Conservation (phyloP, 2,888 invertebrate genomes). For the Agrilus biguttatus region DNA sequence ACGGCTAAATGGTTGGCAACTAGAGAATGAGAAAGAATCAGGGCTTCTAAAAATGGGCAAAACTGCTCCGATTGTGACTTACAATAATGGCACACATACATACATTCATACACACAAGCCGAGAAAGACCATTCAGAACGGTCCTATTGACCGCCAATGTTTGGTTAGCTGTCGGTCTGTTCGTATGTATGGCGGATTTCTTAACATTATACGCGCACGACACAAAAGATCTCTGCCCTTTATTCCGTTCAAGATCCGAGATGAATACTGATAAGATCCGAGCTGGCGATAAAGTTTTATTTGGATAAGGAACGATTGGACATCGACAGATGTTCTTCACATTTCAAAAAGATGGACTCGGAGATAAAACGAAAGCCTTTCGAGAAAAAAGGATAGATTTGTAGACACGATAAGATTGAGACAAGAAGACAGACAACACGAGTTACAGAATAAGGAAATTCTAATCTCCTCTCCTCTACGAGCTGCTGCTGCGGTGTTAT, state of each 20-base stretch:
- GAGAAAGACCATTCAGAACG: constrained; percentile 28
- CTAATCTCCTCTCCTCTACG: too few relatives aligned
- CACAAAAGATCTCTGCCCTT: constrained; percentile 21
- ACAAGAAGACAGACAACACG: too few relatives aligned
- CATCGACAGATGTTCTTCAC: constrained; percentile 11
- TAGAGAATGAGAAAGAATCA: constrained; percentile 22
- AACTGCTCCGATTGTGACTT: constrained; percentile 28
- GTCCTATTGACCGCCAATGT: constrained; percentile 47
- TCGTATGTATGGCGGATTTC: constrained; percentile 12
- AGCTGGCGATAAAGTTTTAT: constrained; percentile 9
- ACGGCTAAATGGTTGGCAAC: constrained; percentile 31
- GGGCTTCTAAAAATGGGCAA: constrained; percentile 15
- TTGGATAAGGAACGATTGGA: constrained; percentile 6
- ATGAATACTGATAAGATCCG: constrained; percentile 27
- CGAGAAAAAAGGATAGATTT: too few relatives aligned
- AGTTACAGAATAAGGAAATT: too few relatives aligned
- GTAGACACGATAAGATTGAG: too few relatives aligned
- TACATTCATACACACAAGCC: constrained; percentile 12
- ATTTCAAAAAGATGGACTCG: too few relatives aligned
- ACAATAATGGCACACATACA: constrained; percentile 21
- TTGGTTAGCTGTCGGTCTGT: constrained; percentile 47
- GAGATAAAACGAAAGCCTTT: too few relatives aligned
- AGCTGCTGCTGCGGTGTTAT: too few relatives aligned
- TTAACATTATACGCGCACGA: constrained; percentile 3
- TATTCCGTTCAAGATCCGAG: constrained; percentile 16